Evolutionary conservation across 1,140 invertebrate species (phyloP).

Genomic region (Latrodectus geometricus): DNA sequence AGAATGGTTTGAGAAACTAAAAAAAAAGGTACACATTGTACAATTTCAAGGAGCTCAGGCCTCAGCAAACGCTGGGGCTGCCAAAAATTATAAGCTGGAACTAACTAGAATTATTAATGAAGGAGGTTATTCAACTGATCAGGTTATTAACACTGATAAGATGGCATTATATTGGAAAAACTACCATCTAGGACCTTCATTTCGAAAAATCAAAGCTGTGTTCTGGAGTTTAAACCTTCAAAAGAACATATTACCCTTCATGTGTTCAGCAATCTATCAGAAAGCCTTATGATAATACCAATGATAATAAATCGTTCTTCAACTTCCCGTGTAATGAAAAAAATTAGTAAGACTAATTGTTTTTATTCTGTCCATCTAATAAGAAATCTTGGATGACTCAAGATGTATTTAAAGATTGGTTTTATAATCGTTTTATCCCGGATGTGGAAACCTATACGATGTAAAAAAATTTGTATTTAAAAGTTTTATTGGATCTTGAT

Average conservation of each 20-base stretch:
- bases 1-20: too few relatives aligned
- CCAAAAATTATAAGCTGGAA: too few relatives aligned
- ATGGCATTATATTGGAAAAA: too few relatives aligned
- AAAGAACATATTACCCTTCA: slow-evolving; percentile 70
- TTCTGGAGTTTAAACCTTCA: slow-evolving; percentile 69
- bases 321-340: slow-evolving; percentile 68
- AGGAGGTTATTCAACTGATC: too few relatives aligned
- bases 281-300: too few relatives aligned
- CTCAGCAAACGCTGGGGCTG: too few relatives aligned
- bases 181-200: slow-evolving; percentile 70
- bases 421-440: slow-evolving; percentile 57
- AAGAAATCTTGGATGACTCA: slow-evolving; percentile 69
- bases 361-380: slow-evolving; percentile 69
- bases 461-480: slow-evolving; percentile 59
- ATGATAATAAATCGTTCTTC: too few relatives aligned
- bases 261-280: too few relatives aligned
- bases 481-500: slow-evolving; percentile 61
- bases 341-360: slow-evolving; percentile 66
- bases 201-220: slow-evolving; percentile 67
- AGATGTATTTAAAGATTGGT: slow-evolving; percentile 68
- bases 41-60: too few relatives aligned
- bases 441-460: slow-evolving; percentile 43
- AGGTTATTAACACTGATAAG: slow-evolving; percentile 70
- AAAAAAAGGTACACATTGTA: too few relatives aligned
- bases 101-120: too few relatives aligned